Conservation (phyloP, 1,140 invertebrate genomes). For the Drosophila pruinosa region DNA sequence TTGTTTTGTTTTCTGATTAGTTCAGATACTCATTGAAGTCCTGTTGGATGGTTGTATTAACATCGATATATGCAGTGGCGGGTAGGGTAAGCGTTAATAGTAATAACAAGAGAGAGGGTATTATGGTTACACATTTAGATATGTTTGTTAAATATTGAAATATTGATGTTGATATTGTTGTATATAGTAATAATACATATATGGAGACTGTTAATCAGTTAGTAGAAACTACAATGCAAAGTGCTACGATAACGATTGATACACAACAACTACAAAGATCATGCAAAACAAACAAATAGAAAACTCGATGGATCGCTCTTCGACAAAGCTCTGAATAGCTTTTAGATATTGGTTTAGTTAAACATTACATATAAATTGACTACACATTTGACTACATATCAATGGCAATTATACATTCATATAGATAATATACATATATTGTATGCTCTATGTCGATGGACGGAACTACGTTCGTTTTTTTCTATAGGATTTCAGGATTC, state of each 20-base stretch:
- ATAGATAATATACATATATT: background rate
- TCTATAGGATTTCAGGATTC: slow-evolving; percentile 2
- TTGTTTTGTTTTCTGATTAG: slow-evolving; percentile 49
- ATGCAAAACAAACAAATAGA: slow-evolving; percentile 67
- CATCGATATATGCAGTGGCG: slow-evolving; percentile 81
- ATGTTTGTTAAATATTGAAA: slow-evolving; percentile 29
- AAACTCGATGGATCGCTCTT: slow-evolving; percentile 21
- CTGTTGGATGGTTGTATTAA: slow-evolving; percentile 78
- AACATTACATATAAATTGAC: slow-evolving; percentile 25
- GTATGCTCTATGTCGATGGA: slow-evolving; percentile 17
- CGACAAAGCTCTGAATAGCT: slow-evolving; percentile 17
- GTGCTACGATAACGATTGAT: background rate
- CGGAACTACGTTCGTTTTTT: slow-evolving; percentile 38
- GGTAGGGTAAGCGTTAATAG: slow-evolving; percentile 81
- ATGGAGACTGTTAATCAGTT: slow-evolving; percentile 45
- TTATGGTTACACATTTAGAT: slow-evolving; percentile 76
- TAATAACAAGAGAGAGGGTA: slow-evolving; percentile 77
- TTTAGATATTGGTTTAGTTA: slow-evolving; percentile 7
- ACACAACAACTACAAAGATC: slow-evolving; percentile 62
- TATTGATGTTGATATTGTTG: background rate
- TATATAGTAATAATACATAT: slow-evolving; percentile 9
- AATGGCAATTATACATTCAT: slow-evolving; percentile 40
- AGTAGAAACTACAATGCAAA: slow-evolving; percentile 34
- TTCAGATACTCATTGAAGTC: slow-evolving; percentile 83
- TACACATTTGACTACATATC: slow-evolving; percentile 38